phyloP scores from a whole-genome alignment of 2,797 vertebrate genomes.

The Cirrhinus molitorella region DNA sequence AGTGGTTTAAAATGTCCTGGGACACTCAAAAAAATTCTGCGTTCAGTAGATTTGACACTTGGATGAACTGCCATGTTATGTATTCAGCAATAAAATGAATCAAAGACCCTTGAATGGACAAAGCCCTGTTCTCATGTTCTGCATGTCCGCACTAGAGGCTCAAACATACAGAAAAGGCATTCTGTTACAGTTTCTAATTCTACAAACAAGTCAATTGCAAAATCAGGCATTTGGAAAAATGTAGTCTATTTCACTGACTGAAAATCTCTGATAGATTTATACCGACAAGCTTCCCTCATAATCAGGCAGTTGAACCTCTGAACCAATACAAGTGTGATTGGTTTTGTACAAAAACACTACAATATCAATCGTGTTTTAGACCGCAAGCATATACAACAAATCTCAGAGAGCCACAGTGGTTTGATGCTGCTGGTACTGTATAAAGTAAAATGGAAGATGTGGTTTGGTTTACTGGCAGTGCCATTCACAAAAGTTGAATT shows the following conservation, averaged over 20 bases:
- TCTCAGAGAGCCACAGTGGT: constrained; percentile 30
- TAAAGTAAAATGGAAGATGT: constrained; percentile 46
- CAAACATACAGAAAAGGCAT: constrained; percentile 9
- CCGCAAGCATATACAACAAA: constrained; percentile 48
- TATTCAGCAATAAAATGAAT: constrained; percentile 2
- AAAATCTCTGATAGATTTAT: constrained; percentile 17
- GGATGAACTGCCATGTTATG: background rate
- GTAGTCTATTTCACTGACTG: background rate
- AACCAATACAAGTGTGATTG: constrained; percentile 47
- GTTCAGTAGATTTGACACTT: constrained; percentile 13
- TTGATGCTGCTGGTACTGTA: constrained; percentile 36
- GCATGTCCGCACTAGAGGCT: background rate
- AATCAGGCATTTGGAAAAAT: constrained; percentile 24
- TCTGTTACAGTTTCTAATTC: background rate
- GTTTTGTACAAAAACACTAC: constrained; percentile 63
- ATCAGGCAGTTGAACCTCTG: constrained; percentile 44
- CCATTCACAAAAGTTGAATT: constrained; percentile 33
- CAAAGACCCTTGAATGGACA: constrained; percentile 22
- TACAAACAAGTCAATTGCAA: background rate
- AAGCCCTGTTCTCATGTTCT: constrained; percentile 6
- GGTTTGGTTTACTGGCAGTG: constrained; percentile 54
- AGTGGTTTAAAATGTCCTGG: background rate
- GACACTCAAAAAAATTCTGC: background rate
- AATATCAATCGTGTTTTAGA: constrained; percentile 50
- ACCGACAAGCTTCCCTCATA: constrained; percentile 7